A percentile compares a stretch with the other conserved stretches of the same genome.
Conservation (phyloP, 2,888 invertebrate genomes). For the Apamea anceps region DNA sequence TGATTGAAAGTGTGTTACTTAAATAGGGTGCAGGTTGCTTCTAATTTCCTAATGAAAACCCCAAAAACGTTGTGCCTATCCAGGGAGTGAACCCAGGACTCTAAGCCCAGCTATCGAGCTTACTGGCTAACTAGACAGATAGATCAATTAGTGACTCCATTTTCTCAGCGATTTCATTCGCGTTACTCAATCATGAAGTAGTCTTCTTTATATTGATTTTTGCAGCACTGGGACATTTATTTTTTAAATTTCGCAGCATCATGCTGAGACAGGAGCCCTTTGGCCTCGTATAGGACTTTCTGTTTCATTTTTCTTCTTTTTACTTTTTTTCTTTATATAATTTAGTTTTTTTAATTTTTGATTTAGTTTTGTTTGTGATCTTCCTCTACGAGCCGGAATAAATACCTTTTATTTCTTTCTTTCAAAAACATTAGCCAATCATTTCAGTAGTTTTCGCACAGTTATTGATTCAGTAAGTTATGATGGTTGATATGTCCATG, state of each 20-base stretch:
- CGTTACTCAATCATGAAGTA: background rate
- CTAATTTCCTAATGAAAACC: background rate
- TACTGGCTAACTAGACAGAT: background rate
- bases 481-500: background rate
- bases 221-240: background rate
- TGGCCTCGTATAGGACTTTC: too few species aligned
- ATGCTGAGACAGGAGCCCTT: too few species aligned
- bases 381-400: too few species aligned
- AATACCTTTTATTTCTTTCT: too few species aligned
- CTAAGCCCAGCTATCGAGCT: background rate
- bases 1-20: background rate
- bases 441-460: background rate
- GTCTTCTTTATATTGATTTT: background rate
- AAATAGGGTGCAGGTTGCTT: background rate
- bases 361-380: too few species aligned
- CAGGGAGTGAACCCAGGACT: background rate
- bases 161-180: background rate
- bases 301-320: too few species aligned
- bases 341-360: too few species aligned
- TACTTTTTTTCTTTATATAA: too few species aligned
- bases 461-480: slow-evolving; percentile 29
- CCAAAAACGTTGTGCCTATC: background rate
- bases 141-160: background rate
- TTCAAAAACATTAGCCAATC: background rate
- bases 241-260: too few species aligned